Evolutionary conservation across 2,113 vertebrate genomes (phyloP).

Genomic region (Hemicordylus capensis): DNA sequence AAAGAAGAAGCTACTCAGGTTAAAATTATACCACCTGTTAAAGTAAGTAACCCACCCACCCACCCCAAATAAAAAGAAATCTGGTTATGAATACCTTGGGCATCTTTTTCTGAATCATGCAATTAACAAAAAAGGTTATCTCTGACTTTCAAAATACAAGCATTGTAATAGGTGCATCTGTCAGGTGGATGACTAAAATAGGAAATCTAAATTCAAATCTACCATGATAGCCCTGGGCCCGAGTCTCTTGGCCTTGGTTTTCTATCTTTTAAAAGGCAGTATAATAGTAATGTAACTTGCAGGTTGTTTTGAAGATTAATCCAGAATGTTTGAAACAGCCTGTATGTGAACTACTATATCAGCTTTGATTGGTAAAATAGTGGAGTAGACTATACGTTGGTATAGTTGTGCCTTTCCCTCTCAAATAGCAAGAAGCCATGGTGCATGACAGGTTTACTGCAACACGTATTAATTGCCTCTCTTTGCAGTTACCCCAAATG

Average conservation of each 20-base stretch:
- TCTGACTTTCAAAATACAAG: not conserved
- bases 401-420: not conserved
- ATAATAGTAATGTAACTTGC: not conserved
- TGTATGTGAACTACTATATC: not conserved
- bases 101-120: no score
- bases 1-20: conserved; percentile 70
- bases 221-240: not conserved
- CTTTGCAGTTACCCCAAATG: not conserved
- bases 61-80: not conserved
- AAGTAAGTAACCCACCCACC: no score
- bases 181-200: not conserved
- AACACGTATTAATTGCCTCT: not conserved
- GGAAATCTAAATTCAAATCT: not conserved
- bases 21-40: conserved; percentile 74
- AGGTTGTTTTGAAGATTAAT: not conserved
- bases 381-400: not conserved
- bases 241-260: not conserved
- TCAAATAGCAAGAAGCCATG: not conserved
- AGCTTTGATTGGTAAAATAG: not conserved
- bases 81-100: not conserved
- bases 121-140: not conserved
- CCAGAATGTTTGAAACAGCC: no score
- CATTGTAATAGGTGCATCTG: not conserved
- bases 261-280: not conserved
- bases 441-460: not conserved